phyloP scores from a whole-genome alignment of 2,797 vertebrate genomes.

The Sebastolobus altivelis region DNA sequence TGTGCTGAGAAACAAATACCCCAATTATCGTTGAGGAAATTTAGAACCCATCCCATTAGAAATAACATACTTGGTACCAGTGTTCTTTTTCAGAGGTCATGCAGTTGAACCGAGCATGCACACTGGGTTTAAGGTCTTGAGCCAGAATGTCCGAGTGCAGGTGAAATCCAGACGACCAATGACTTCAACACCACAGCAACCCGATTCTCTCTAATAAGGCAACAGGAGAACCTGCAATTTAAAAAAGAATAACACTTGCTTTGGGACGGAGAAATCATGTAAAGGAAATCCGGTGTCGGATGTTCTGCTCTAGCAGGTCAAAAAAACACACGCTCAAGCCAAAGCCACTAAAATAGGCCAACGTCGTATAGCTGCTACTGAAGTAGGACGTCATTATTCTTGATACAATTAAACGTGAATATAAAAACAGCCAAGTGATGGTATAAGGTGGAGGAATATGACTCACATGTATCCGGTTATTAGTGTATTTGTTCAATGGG shows the following conservation, averaged over 20 bases:
- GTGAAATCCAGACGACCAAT: constrained; percentile 79
- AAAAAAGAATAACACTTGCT: constrained; percentile 72
- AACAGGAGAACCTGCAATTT: constrained; percentile 85
- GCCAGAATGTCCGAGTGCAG: constrained; percentile 53
- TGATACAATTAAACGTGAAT: neutral
- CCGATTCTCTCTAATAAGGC: constrained; percentile 82
- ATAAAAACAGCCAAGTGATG: neutral
- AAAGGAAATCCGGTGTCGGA: constrained; percentile 76
- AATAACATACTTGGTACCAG: constrained; percentile 66
- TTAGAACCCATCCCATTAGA: constrained; percentile 65
- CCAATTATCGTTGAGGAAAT: constrained; percentile 60
- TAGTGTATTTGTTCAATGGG: constrained; percentile 2
- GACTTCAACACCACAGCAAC: constrained; percentile 80
- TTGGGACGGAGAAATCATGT: constrained; percentile 76
- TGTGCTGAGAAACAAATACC: constrained; percentile 57
- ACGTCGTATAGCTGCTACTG: constrained; percentile 1
- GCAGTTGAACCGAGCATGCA: constrained; percentile 35
- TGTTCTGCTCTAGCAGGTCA: constrained; percentile 42
- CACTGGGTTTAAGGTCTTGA: constrained; percentile 45
- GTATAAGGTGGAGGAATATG: neutral
- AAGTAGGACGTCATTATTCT: neutral
- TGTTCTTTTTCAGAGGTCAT: constrained; percentile 66
- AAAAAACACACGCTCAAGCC: constrained; percentile 7
- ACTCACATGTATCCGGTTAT: constrained; percentile 19
- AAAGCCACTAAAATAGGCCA: constrained; percentile 7